phyloP scores from a whole-genome alignment of 2,888 invertebrate genomes.

The Hermaeophaga mercurialis region DNA sequence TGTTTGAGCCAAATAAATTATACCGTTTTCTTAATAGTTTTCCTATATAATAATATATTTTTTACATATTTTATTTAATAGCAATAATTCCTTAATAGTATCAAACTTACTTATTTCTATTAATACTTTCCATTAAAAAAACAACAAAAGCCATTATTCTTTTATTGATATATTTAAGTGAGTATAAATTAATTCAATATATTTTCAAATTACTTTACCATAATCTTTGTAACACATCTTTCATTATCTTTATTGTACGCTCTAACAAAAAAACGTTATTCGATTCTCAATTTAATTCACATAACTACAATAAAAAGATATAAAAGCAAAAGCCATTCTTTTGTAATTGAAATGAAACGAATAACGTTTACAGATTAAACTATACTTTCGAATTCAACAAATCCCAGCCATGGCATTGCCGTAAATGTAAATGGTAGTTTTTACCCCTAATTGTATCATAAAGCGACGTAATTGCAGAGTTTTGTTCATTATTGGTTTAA shows the following conservation, averaged over 20 bases:
- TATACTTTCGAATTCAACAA: constrained; percentile 22
- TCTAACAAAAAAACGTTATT: not conserved
- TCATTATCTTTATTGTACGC: not conserved
- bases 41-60: too few relatives aligned
- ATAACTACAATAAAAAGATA: constrained; percentile 12
- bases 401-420: constrained; percentile 7
- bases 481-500: constrained; percentile 20
- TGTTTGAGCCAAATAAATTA: too few relatives aligned
- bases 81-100: too few relatives aligned
- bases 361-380: constrained; percentile 22
- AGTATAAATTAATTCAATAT: too few relatives aligned
- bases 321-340: constrained; percentile 10
- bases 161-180: too few relatives aligned
- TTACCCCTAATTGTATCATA: constrained; percentile 25
- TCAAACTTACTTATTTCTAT: too few relatives aligned
- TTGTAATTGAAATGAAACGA: constrained; percentile 22
- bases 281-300: not conserved
- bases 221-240: too few relatives aligned
- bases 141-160: too few relatives aligned
- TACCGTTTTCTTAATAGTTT: too few relatives aligned
- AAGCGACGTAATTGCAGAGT: constrained; percentile 17
- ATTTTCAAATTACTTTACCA: too few relatives aligned
- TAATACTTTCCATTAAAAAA: too few relatives aligned
- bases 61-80: too few relatives aligned
- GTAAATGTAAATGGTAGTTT: constrained; percentile 25